Evolutionary conservation across 2,888 invertebrate species (phyloP), one percentile per base, ranked within the genome.

Genomic region (Nebria salina): DNA sequence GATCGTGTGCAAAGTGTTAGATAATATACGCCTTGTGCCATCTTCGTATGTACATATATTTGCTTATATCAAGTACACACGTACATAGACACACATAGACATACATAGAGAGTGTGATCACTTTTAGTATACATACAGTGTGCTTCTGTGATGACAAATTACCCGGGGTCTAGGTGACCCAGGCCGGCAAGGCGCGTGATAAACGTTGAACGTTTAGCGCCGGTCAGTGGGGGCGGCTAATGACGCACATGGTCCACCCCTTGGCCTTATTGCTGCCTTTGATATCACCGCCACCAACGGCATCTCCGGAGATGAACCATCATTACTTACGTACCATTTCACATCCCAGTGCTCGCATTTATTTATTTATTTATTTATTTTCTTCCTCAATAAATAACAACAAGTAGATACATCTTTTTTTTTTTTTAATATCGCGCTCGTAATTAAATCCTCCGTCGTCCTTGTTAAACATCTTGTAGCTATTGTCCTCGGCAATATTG

Each of bases 191-290:
- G 11, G 54, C 54, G 54, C 54, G 11, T 54, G 54, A 54, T 54
- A 54, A 54, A 54, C 54, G 54, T 54, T 54, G 11, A 54, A 54
- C 54, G 54, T 54, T 54, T 54, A 54, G 54, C 8, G 54, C 13
- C 54, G 54, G 54, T 54, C 54, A 54, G 4, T 7, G 54, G 54
- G 54, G 6, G 85, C 86, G 85, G 87, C 88, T 88, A 89, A 88
- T 88, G 89, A 88, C 87, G 86, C 87, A 87, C 84, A 86, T 85
- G 86, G 87, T 86, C 87, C 88, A 86, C 87, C 87, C 88, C 86
- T 86, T 86, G 86, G 88, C 87, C 88, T 87, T 88, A 87, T 88
- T 88, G 87, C 87, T 13, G 87, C 87, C 88, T 89, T 89, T 89
- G 89, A 89, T 89, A 88, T 88, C 54, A 8, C 54, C 54, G 54